Evolutionary conservation across 1,140 invertebrate genomes (phyloP).

Genomic region (Heliconius hermathena): DNA sequence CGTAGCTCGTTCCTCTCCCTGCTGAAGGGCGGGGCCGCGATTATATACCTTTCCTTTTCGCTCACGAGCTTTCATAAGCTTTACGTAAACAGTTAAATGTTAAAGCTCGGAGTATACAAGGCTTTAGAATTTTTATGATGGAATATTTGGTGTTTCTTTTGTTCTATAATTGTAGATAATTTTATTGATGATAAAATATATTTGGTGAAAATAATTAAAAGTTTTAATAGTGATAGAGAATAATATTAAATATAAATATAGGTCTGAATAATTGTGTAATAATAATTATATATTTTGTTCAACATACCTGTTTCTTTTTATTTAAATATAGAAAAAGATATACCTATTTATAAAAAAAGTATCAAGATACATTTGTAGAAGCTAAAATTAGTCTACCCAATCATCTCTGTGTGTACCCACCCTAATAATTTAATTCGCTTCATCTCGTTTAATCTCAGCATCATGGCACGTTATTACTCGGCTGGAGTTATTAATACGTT

Average conservation of each 20-base stretch:
- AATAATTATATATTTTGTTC: too few relatives aligned
- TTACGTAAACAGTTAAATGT: constrained; percentile 34
- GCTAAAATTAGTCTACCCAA: neutral
- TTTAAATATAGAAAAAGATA: too few relatives aligned
- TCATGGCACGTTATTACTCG: constrained; percentile 66
- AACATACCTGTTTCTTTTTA: too few relatives aligned
- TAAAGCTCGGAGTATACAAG: constrained; percentile 52
- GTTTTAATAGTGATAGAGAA: too few relatives aligned
- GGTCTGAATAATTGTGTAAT: too few relatives aligned
- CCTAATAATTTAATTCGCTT: constrained; percentile 60
- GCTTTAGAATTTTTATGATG: neutral
- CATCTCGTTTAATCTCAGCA: constrained; percentile 58
- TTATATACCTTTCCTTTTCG: constrained; percentile 60
- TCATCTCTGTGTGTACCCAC: constrained; percentile 28
- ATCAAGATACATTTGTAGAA: too few relatives aligned
- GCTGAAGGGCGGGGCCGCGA: constrained; percentile 62
- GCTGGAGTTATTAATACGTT: constrained; percentile 61
- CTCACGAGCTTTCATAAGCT: constrained; percentile 61
- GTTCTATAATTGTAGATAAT: neutral
- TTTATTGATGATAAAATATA: neutral
- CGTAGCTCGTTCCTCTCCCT: constrained; percentile 57
- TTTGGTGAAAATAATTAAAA: neutral
- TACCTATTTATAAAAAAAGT: too few relatives aligned
- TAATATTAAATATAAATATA: too few relatives aligned
- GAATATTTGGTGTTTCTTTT: neutral